Percentiles rank a stretch among this genome's conserved stretches.
Evolutionary conservation across 2,888 invertebrate genomes (phyloP).

Genomic region (Biston betularia): DNA sequence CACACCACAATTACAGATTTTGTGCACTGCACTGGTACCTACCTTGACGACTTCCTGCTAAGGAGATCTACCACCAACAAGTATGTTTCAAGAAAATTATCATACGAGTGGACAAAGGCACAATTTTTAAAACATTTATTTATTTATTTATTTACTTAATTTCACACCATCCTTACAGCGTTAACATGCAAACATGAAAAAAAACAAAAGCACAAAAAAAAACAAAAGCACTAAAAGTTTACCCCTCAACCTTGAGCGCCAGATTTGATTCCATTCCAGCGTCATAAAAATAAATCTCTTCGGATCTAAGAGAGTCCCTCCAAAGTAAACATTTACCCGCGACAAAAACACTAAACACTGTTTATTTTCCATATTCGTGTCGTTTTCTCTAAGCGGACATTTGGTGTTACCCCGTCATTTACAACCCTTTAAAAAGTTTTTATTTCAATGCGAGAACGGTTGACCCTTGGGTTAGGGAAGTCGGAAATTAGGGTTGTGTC

Average conservation of each 20-base stretch:
- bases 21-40: no score
- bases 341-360: conserved; percentile 29
- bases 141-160: no score
- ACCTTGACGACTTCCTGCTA: no score
- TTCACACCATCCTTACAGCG: no score
- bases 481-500: conserved; percentile 36
- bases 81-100: no score
- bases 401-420: conserved; percentile 35
- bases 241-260: not conserved
- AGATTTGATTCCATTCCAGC: conserved; percentile 6
- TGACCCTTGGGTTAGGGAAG: conserved; percentile 35
- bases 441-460: conserved; percentile 44
- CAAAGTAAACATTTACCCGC: conserved; percentile 10
- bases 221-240: no score
- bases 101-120: no score
- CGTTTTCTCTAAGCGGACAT: conserved; percentile 32
- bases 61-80: no score
- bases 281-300: conserved; percentile 23
- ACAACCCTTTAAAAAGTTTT: conserved; percentile 49
- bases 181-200: no score
- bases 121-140: no score
- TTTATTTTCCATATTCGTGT: conserved; percentile 39
- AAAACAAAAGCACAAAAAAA: no score
- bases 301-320: conserved; percentile 11
- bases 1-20: no score